A percentile compares a stretch with the other conserved stretches of the same genome.
These are phyloP conservation scores for Aythya baeri DNA, from an alignment of 2,113 vertebrate species.

Conservation along the genomic window DNA sequence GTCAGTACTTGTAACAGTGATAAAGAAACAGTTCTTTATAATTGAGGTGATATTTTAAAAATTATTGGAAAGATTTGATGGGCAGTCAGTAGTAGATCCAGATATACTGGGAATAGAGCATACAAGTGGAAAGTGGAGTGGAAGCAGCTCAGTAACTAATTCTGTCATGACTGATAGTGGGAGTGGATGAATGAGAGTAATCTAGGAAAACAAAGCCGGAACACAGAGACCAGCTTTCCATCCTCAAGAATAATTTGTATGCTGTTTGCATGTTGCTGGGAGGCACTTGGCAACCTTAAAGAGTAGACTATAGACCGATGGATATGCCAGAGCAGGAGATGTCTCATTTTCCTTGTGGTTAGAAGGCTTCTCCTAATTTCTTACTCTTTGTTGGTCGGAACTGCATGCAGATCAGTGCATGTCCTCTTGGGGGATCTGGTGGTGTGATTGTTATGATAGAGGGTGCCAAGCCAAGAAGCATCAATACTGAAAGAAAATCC, in stretches of 20 bases:
- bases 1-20: not conserved
- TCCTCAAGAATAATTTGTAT: not conserved
- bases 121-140: not conserved
- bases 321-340: not conserved
- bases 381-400: not conserved
- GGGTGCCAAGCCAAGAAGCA: not conserved
- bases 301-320: not conserved
- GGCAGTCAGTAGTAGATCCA: not conserved
- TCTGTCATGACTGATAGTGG: not conserved
- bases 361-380: not conserved
- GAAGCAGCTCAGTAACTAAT: not conserved
- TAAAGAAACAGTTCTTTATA: not conserved
- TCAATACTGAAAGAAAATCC: not conserved
- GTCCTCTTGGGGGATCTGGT: not conserved
- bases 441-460: not conserved
- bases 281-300: not conserved
- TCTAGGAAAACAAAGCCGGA: not conserved
- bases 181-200: not conserved
- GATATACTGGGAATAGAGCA: not conserved
- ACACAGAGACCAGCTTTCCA: not conserved
- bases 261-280: not conserved
- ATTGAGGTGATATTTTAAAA: not conserved
- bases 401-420: not conserved
- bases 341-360: not conserved
- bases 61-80: not conserved